Conservation (phyloP, 2,113 vertebrate species). For the Centropus bengalensis region DNA sequence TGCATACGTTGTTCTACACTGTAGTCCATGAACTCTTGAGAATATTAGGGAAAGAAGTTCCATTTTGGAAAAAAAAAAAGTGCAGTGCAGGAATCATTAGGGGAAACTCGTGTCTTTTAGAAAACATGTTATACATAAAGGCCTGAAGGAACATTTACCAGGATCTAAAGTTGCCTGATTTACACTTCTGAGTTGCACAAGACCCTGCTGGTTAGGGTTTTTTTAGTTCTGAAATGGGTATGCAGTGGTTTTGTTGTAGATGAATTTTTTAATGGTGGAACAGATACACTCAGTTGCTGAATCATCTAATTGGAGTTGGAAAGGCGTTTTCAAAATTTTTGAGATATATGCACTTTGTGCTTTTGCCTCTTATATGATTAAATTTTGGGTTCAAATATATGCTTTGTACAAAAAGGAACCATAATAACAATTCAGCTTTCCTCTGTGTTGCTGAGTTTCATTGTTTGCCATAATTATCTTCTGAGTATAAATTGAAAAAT, state of each 20-base stretch:
- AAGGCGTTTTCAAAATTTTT: not conserved
- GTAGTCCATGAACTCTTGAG: not conserved
- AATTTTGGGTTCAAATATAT: not conserved
- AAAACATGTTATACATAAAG: accelerated
- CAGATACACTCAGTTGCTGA: not conserved
- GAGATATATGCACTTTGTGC: not conserved
- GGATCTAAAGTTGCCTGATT: not conserved
- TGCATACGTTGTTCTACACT: not conserved
- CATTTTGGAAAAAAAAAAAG: not conserved
- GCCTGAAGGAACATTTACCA: not conserved
- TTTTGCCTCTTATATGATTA: not conserved
- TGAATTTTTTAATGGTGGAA: not conserved
- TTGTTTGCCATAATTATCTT: not conserved
- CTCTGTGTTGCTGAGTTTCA: not conserved
- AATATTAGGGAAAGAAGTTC: not conserved
- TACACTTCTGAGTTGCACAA: not conserved
- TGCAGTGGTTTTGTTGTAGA: not conserved
- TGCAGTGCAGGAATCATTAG: not conserved
- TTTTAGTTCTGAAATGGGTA: not conserved
- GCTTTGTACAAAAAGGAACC: not conserved
- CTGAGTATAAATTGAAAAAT: not conserved
- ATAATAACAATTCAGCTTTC: not conserved
- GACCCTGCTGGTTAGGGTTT: not conserved
- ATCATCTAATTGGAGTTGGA: not conserved
- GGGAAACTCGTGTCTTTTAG: not conserved